Percentiles rank a stretch among this genome's conserved stretches.
Conservation (phyloP, 2,113 vertebrate species). For the Oenanthe melanoleuca region DNA sequence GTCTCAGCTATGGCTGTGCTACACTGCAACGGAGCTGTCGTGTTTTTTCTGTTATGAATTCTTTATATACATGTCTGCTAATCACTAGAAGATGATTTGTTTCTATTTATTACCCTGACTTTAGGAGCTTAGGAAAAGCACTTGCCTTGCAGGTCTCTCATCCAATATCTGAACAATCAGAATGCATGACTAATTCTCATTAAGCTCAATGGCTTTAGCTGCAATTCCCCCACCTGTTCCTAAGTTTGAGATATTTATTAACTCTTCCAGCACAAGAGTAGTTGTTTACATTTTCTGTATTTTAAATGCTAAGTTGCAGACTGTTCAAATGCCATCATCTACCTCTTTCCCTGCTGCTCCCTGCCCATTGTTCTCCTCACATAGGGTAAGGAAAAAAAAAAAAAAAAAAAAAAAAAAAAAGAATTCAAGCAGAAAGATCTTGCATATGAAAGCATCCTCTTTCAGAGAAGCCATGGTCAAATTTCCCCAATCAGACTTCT, state of each 20-base stretch:
- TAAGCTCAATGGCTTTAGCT: slow-evolving; percentile 21
- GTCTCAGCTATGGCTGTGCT: background rate
- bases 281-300: background rate
- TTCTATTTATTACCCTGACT: slow-evolving; percentile 42
- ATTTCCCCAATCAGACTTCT: slow-evolving; percentile 60
- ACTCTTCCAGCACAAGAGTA: background rate
- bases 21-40: background rate
- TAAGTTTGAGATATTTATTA: slow-evolving; percentile 20
- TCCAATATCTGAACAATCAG: slow-evolving; percentile 11
- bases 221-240: slow-evolving; percentile 45
- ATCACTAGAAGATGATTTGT: slow-evolving; percentile 35
- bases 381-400: background rate
- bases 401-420: background rate
- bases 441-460: background rate
- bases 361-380: background rate
- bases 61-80: background rate
- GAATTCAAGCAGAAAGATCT: background rate
- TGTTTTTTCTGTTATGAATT: background rate
- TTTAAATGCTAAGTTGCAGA: background rate
- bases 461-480: slow-evolving; percentile 43
- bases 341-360: background rate
- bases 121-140: slow-evolving; percentile 43
- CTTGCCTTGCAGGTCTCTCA: slow-evolving; percentile 52
- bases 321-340: background rate
- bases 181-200: slow-evolving; percentile 39